phyloP scores from a whole-genome alignment of 2,113 vertebrate species.

The Chionis minor region DNA sequence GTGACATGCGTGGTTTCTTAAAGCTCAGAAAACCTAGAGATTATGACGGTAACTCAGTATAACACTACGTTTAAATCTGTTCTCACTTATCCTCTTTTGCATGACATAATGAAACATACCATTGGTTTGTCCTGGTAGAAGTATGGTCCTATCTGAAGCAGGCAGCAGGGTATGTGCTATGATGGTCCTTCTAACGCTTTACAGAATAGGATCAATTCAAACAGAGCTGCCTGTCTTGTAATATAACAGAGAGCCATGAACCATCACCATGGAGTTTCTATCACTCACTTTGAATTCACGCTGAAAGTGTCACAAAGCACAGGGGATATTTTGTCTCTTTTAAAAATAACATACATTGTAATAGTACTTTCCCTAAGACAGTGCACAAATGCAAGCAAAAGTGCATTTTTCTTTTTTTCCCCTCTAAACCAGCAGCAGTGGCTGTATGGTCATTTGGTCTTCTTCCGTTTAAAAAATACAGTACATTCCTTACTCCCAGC shows the following conservation, averaged over 20 bases:
- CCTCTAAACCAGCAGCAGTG: background rate
- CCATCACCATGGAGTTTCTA: background rate
- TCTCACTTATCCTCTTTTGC: background rate
- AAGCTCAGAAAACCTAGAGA: background rate
- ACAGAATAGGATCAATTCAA: background rate
- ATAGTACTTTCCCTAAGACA: background rate
- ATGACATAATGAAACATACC: background rate
- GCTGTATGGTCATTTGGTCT: background rate
- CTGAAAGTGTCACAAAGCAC: background rate
- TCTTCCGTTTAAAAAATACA: background rate
- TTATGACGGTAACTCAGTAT: background rate
- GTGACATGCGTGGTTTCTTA: fast-evolving
- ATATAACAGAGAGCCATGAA: background rate
- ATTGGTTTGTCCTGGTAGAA: background rate
- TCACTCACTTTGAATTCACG: background rate
- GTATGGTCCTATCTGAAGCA: background rate
- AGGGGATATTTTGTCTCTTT: background rate
- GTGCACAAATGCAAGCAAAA: background rate
- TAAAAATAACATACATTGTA: background rate
- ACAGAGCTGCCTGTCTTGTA: background rate
- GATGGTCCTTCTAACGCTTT: background rate
- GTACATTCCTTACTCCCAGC: conserved; percentile 30
- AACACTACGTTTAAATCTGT: background rate
- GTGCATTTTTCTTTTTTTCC: background rate
- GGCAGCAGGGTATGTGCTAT: background rate